phyloP scores from a whole-genome alignment of 2,113 vertebrate genomes.

The Gadus chalcogrammus region DNA sequence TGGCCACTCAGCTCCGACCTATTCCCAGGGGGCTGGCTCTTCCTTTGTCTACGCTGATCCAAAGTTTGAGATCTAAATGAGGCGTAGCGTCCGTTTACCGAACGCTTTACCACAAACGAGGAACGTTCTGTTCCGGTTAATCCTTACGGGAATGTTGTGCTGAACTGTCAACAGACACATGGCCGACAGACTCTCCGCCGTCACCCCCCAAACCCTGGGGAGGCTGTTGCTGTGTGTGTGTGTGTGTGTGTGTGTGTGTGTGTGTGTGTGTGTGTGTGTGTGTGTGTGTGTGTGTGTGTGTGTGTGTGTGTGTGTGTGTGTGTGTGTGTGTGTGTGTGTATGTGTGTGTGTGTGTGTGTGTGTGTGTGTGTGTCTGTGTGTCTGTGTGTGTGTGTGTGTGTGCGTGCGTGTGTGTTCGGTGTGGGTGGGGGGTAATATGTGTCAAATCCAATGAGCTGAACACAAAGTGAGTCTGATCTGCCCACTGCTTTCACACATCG shows the following conservation, averaged over 20 bases:
- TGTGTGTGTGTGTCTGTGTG: no score
- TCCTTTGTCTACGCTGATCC: conserved; percentile 3
- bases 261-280: no score
- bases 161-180: conserved; percentile 29
- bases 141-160: conserved; percentile 7
- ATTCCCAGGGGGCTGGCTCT: conserved; percentile 19
- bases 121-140: background rate
- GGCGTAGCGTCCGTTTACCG: conserved; percentile 19
- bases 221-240: no score
- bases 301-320: no score
- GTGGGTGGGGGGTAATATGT: conserved; percentile 14
- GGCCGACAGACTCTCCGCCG: conserved; percentile 23
- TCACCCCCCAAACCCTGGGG: background rate
- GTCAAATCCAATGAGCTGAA: conserved; percentile 45
- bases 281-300: background rate
- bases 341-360: background rate
- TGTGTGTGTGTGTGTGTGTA: background rate
- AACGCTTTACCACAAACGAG: background rate
- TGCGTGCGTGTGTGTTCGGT: background rate
- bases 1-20: background rate
- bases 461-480: conserved; percentile 58
- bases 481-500: conserved; percentile 60
- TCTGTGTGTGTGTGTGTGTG: no score
- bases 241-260: no score
- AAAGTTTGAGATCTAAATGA: conserved; percentile 9